Evolutionary conservation across 1,140 invertebrate species (phyloP).

Genomic region (Euglossa dilemma): DNA sequence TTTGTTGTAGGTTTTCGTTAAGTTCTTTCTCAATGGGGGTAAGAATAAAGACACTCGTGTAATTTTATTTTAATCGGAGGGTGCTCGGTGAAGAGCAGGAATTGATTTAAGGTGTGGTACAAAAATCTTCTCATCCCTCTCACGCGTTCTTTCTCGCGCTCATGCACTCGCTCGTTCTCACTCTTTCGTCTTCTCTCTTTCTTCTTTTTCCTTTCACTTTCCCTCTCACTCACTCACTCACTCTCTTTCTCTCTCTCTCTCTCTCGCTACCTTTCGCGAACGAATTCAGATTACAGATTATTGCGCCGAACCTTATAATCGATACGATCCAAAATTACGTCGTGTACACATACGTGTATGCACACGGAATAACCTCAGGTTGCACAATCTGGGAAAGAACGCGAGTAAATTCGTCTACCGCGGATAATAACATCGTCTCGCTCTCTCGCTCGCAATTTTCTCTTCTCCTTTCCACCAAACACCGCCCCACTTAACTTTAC

Average conservation of each 20-base stretch:
- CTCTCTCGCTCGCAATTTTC: background rate
- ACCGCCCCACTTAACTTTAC: background rate
- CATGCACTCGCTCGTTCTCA: background rate
- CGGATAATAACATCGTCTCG: conserved; percentile 30
- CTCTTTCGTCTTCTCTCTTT: background rate
- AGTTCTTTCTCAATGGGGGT: background rate
- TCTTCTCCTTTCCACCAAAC: conserved; percentile 36
- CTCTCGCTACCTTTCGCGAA: background rate
- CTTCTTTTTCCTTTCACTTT: background rate
- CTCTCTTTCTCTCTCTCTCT: background rate
- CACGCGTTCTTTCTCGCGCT: background rate
- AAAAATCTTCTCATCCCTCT: conserved; percentile 51
- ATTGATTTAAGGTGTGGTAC: conserved; percentile 41
- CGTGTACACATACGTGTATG: conserved; percentile 65
- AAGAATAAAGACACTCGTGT: conserved; percentile 28
- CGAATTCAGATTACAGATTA: conserved; percentile 75
- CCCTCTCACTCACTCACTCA: background rate
- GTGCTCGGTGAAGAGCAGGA: conserved; percentile 53
- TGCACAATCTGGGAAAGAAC: conserved; percentile 73
- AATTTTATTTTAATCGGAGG: conserved; percentile 34
- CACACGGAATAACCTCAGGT: conserved; percentile 76
- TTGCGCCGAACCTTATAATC: conserved; percentile 77
- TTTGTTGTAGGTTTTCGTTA: background rate
- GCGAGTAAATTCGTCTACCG: conserved; percentile 70
- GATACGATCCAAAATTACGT: conserved; percentile 76